These are phyloP conservation scores for Plagodis dolabraria DNA, from an alignment of 2,888 invertebrate genomes.

Conservation along the genomic window DNA sequence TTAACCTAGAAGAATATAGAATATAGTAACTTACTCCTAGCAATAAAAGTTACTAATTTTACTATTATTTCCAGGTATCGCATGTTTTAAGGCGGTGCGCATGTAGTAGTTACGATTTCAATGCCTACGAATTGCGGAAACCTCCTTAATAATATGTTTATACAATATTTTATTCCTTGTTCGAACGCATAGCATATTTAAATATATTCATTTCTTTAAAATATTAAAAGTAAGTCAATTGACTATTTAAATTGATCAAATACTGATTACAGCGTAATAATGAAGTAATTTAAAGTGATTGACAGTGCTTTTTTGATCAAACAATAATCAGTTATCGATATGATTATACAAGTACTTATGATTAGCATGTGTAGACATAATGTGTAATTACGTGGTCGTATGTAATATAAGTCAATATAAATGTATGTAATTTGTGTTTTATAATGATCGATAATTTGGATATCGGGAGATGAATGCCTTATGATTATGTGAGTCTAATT, in stretches of 20 bases:
- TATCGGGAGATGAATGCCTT: neutral
- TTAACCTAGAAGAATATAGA: no score
- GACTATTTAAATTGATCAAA: neutral
- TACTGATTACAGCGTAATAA: slow-evolving; percentile 25
- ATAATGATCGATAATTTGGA: slow-evolving; percentile 20
- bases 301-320: slow-evolving; percentile 32
- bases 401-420: slow-evolving; percentile 14
- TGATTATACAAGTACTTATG: slow-evolving; percentile 6
- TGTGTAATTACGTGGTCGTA: slow-evolving; percentile 17
- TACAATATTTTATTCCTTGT: no score
- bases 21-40: no score
- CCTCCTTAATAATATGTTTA: no score
- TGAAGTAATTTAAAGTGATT: slow-evolving; percentile 36
- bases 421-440: slow-evolving; percentile 15
- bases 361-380: slow-evolving; percentile 23
- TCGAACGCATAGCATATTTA: no score
- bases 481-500: neutral
- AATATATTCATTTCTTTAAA: no score
- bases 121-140: no score
- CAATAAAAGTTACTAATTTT: no score
- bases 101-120: no score
- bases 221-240: no score
- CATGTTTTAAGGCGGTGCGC: no score
- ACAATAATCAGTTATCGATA: slow-evolving; percentile 31
- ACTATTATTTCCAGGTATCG: no score